Evolutionary conservation across 2,888 invertebrate species (phyloP).

Genomic region (Epirrita christyi): DNA sequence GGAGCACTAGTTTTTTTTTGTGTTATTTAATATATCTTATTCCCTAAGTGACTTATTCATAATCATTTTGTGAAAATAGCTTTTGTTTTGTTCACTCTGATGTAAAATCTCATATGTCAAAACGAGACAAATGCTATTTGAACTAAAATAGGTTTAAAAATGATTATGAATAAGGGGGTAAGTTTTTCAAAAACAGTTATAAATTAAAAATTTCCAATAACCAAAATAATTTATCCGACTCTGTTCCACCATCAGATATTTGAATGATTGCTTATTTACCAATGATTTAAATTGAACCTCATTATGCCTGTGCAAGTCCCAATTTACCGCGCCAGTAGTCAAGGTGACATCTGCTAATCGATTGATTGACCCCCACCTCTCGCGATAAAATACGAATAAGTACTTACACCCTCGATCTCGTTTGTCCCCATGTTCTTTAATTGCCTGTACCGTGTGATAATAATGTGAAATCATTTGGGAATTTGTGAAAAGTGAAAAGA

Average conservation of each 20-base stretch:
- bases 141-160: background rate
- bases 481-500: constrained; percentile 20
- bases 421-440: constrained; percentile 59
- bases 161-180: too few relatives aligned
- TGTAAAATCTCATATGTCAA: too few relatives aligned
- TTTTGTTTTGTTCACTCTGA: too few relatives aligned
- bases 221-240: constrained; percentile 4
- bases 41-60: too few relatives aligned
- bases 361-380: constrained; percentile 67
- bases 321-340: constrained; percentile 81
- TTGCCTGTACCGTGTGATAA: constrained; percentile 47
- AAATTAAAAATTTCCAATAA: background rate
- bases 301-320: constrained; percentile 67
- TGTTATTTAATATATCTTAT: too few relatives aligned
- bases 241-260: constrained; percentile 11
- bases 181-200: background rate
- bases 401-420: constrained; percentile 52
- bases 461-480: constrained; percentile 35
- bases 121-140: too few relatives aligned
- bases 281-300: constrained; percentile 57
- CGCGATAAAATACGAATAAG: constrained; percentile 59
- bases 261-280: constrained; percentile 4
- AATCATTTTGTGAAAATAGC: too few relatives aligned
- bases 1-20: too few relatives aligned
- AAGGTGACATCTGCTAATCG: constrained; percentile 82